Percentiles rank a stretch among this genome's conserved stretches.
Evolutionary conservation across 2,797 vertebrate genomes (phyloP).

Genomic region (Falco berigora): DNA sequence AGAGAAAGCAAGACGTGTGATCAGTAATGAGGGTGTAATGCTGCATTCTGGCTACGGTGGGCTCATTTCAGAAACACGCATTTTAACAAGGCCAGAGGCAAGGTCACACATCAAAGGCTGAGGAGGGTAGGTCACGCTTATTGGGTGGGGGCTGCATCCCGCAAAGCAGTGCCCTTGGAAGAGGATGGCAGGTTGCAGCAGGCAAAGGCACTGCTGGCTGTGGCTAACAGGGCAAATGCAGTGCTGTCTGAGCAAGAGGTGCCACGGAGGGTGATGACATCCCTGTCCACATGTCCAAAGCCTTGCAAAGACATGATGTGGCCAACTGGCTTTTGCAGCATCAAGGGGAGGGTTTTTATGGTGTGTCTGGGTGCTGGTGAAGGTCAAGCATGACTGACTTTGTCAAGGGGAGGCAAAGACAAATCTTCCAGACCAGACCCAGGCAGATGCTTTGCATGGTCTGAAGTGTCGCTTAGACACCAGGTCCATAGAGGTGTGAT

Average conservation of each 20-base stretch:
- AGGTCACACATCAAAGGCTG: not conserved
- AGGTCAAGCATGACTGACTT: not conserved
- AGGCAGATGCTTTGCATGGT: not conserved
- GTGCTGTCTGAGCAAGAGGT: not conserved
- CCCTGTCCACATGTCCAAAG: not conserved
- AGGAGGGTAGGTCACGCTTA: not conserved
- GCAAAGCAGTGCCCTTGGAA: not conserved
- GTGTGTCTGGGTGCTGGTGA: not conserved
- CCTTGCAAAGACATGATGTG: not conserved
- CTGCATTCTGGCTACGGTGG: not conserved
- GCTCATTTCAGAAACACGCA: not conserved
- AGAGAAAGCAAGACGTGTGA: not conserved
- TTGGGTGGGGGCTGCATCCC: not conserved
- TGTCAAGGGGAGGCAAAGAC: not conserved
- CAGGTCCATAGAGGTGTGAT: not conserved
- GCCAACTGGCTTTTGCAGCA: accelerated
- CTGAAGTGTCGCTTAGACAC: not conserved
- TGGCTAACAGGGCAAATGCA: not conserved
- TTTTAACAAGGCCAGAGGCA: not conserved
- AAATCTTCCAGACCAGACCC: not conserved
- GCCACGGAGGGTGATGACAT: not conserved
- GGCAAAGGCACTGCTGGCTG: not conserved
- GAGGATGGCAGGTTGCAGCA: not conserved
- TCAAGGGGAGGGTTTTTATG: not conserved
- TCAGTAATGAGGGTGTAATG: not conserved